phyloP scores from a whole-genome alignment of 1,140 invertebrate genomes.

The Leptinotarsa undecemlineata region DNA sequence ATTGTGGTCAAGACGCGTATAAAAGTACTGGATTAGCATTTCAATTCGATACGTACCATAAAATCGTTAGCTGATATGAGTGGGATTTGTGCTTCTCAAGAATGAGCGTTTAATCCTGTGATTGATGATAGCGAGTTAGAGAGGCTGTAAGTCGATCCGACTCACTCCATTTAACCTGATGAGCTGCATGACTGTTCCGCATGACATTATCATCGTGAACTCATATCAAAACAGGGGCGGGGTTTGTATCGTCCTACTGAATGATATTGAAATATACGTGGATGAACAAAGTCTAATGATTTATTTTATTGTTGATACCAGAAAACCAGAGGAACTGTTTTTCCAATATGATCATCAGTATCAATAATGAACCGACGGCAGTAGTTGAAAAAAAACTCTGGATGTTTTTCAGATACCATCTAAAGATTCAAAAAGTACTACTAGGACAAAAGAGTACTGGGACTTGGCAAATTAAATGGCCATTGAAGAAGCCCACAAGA shows the following conservation, averaged over 20 bases:
- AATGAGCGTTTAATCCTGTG: slow-evolving; percentile 50
- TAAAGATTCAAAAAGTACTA: too few relatives aligned
- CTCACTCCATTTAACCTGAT: slow-evolving; percentile 53
- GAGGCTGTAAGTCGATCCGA: slow-evolving; percentile 51
- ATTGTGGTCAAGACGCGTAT: neutral
- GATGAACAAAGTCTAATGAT: too few relatives aligned
- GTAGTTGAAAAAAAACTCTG: too few relatives aligned
- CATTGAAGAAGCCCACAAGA: too few relatives aligned
- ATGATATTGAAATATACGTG: too few relatives aligned
- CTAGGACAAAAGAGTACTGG: too few relatives aligned
- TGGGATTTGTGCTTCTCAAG: slow-evolving; percentile 36
- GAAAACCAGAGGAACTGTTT: too few relatives aligned
- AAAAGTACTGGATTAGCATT: slow-evolving; percentile 35
- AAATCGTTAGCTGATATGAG: slow-evolving; percentile 47
- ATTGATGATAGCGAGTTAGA: slow-evolving; percentile 48
- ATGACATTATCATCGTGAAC: slow-evolving; percentile 44
- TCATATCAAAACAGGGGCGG: slow-evolving; percentile 24
- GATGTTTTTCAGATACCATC: too few relatives aligned
- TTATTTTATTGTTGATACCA: too few relatives aligned
- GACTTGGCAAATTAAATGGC: too few relatives aligned
- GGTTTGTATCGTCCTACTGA: neutral
- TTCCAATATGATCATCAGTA: too few relatives aligned
- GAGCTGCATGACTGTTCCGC: slow-evolving; percentile 48
- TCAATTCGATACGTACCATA: slow-evolving; percentile 34
- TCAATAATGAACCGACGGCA: too few relatives aligned